Evolutionary conservation across 1,140 invertebrate species (phyloP), one percentile per base, ranked within the genome.

Genomic region (Colletes latitarsis): DNA sequence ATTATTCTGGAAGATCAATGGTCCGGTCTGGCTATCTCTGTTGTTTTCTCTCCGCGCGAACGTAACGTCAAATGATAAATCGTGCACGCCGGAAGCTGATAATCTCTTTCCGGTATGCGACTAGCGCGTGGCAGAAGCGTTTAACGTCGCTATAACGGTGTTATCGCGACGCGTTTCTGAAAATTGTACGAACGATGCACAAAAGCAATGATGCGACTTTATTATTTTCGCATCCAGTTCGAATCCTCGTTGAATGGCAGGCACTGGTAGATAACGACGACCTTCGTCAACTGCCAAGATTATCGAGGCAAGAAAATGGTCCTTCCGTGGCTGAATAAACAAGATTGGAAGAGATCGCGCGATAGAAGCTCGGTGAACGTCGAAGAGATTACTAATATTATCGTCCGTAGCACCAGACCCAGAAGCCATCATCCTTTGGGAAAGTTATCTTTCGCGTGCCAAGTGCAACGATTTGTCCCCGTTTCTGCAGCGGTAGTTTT

Each of bases 1-100:
- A 71, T 80, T 60, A 52, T 60, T 66, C 12, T 6, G 21, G 53
- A 82, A 82, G 86, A 88, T 88, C 72, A 82, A 88, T 88, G 82
- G 69, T 57, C 43, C 19, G n/a, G 6, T 10, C 43, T 64, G 43
- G 53, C 62, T 71, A 4, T 69, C 76, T 49, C 64, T 21, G 17
- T 19, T 4, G 2, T 14, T 19, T 10, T 49, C n/a, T 67, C n/a
- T 30, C 19, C 14, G 12, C 49, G 49, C 8, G n/a, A 75, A 77
- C 60, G 75, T 77, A 75, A 82, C 62, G 43, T 60, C 49, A 41
- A 9, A 46, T 49, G 49, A 49, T 49, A 49, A 12, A 3, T 10
- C 60, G 14, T 46, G 43, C 43, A 2, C 53, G 15, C 57, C 71
- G 78, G 79, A 82, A 67, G 46, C 73, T 62, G 60, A 81, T 81